Evolutionary conservation across 2,113 vertebrate genomes (phyloP).

Genomic region (Salminus brasiliensis): DNA sequence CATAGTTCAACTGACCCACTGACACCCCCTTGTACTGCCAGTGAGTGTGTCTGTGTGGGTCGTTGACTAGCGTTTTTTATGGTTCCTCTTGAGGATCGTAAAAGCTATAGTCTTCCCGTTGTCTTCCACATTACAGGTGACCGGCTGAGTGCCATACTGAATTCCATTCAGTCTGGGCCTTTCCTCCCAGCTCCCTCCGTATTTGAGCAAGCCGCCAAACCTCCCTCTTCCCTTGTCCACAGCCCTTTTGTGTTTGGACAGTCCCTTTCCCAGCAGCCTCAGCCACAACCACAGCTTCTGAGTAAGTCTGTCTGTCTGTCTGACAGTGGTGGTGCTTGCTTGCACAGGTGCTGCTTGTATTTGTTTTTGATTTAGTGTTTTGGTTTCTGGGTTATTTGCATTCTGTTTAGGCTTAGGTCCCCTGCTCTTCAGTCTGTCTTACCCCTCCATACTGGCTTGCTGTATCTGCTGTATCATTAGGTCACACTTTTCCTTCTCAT

Average conservation of each 20-base stretch:
- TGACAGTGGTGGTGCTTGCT: slow-evolving; percentile 78
- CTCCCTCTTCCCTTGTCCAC: slow-evolving; percentile 98
- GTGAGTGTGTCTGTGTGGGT: slow-evolving; percentile 59
- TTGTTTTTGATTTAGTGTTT: slow-evolving; percentile 20
- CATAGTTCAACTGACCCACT: slow-evolving; percentile 42
- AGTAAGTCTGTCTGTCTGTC: slow-evolving; percentile 97
- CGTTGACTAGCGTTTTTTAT: slow-evolving; percentile 45
- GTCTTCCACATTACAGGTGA: slow-evolving; percentile 99
- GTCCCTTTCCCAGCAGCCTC: slow-evolving; percentile 98
- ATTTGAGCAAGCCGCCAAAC: slow-evolving; percentile 99
- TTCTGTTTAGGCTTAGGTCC: slow-evolving; percentile 19
- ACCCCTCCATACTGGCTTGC: slow-evolving; percentile 31
- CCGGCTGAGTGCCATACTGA: slow-evolving; percentile 99
- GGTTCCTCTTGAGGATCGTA: slow-evolving; percentile 72
- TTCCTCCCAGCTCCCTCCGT: slow-evolving; percentile 98
- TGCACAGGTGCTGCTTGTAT: slow-evolving; percentile 62
- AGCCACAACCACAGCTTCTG: slow-evolving; percentile 93
- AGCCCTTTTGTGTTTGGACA: slow-evolving; percentile 99
- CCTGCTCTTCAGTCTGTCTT: slow-evolving; percentile 38
- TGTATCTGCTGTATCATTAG: slow-evolving; percentile 24
- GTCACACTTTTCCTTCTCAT: slow-evolving; percentile 5
- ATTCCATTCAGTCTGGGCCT: slow-evolving; percentile 99
- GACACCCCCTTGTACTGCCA: slow-evolving; percentile 33
- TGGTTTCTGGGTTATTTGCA: slow-evolving; percentile 16
- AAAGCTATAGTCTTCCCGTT: slow-evolving; percentile 96